Percentiles rank a stretch among this genome's conserved stretches.
These are phyloP conservation scores for Corvus hawaiiensis DNA, from an alignment of 2,113 vertebrate species.

Conservation along the genomic window DNA sequence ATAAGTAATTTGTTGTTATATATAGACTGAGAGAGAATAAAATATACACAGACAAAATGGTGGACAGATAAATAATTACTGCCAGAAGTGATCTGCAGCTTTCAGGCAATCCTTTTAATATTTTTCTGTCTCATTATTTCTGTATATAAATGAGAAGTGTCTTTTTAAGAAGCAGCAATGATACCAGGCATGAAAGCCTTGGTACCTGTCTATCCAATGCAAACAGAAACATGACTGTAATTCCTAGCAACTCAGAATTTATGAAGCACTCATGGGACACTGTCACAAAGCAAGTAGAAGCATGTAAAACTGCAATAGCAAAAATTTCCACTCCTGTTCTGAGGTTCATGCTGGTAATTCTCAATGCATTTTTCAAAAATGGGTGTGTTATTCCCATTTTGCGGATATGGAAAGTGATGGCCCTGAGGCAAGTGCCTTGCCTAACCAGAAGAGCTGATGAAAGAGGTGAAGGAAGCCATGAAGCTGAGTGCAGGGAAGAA, in stretches of 20 bases:
- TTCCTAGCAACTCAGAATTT: background rate
- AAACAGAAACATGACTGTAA: background rate
- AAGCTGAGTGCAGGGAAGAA: background rate
- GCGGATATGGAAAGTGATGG: background rate
- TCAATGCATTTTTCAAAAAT: background rate
- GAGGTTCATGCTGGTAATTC: background rate
- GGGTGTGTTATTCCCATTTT: background rate
- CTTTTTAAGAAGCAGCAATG: background rate
- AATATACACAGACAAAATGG: background rate
- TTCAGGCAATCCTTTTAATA: background rate
- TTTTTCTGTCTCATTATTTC: constrained; percentile 30
- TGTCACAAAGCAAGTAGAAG: background rate
- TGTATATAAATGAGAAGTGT: constrained; percentile 24
- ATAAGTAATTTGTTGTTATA: constrained; percentile 7
- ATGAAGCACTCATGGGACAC: background rate
- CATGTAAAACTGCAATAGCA: background rate
- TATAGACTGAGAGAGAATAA: background rate
- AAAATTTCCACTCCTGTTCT: background rate
- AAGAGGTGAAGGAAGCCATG: background rate
- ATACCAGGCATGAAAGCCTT: background rate
- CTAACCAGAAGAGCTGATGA: background rate
- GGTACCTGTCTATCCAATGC: background rate
- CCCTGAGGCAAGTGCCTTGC: background rate
- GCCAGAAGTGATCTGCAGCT: background rate
- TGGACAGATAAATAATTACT: constrained; percentile 19